phyloP scores from a whole-genome alignment of 2,888 invertebrate species.

The Xiphydria camelus region DNA sequence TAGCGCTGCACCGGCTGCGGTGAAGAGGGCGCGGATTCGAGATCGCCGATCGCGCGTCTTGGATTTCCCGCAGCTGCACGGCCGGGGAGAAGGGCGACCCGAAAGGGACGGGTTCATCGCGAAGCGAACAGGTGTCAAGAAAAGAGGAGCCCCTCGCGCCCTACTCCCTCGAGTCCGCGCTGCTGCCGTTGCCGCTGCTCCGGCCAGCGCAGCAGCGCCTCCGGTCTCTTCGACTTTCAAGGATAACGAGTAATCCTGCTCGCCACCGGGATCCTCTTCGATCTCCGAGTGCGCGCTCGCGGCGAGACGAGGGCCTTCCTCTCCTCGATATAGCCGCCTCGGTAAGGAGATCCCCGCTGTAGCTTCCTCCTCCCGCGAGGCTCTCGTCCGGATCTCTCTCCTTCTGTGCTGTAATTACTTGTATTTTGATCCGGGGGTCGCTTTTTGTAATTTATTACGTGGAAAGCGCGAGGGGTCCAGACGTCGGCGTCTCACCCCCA shows the following conservation, averaged over 20 bases:
- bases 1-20: too few species aligned
- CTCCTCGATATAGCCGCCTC: too few species aligned
- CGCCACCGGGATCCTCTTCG: conserved; percentile 35
- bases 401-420: conserved; percentile 37
- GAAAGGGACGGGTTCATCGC: conserved; percentile 33
- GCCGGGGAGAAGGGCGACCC: too few species aligned
- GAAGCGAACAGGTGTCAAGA: conserved; percentile 42
- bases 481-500: background rate
- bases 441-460: conserved; percentile 23
- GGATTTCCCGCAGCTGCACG: too few species aligned
- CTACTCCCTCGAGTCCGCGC: conserved; percentile 36
- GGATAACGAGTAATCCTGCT: conserved; percentile 53
- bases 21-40: too few species aligned
- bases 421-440: conserved; percentile 33
- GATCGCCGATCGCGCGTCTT: too few species aligned
- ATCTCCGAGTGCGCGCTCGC: background rate
- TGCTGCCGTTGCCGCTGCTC: too few species aligned
- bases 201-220: background rate
- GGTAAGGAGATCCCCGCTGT: too few species aligned
- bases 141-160: conserved; percentile 14
- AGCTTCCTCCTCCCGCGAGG: too few species aligned
- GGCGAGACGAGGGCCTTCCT: conserved; percentile 3
- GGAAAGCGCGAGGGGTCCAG: conserved; percentile 13
- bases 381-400: conserved; percentile 20
- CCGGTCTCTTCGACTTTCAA: conserved; percentile 32